Evolutionary conservation across 2,113 vertebrate species (phyloP).

Genomic region (Macaca nemestrina): DNA sequence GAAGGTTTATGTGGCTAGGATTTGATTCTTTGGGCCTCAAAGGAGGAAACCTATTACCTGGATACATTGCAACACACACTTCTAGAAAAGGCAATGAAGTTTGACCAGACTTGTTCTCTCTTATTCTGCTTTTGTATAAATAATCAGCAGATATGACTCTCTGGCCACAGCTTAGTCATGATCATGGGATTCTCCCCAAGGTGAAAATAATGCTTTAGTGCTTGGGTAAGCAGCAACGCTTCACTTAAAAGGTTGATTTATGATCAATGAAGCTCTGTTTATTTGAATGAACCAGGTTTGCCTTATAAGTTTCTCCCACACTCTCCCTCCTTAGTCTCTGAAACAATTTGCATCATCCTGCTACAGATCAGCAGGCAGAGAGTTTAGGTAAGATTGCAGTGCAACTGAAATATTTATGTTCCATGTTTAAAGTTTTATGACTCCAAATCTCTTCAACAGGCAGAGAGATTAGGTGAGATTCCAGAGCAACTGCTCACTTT

Average conservation of each 20-base stretch:
- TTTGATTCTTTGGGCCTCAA: not conserved
- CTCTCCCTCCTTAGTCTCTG: fast-evolving
- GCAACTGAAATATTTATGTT: too few species aligned
- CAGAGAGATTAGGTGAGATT: too few species aligned
- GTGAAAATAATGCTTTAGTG: not conserved
- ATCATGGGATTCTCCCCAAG: not conserved
- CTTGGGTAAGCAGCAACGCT: fast-evolving
- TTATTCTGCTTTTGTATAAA: not conserved
- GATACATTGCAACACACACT: not conserved
- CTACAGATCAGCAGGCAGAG: fast-evolving
- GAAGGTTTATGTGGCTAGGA: fast-evolving
- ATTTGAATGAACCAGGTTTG: not conserved
- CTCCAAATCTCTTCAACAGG: not conserved
- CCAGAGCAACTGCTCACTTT: too few species aligned
- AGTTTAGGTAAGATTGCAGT: fast-evolving
- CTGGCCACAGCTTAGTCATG: fast-evolving
- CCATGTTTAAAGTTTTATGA: not conserved
- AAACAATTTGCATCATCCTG: fast-evolving
- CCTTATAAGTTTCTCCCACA: fast-evolving
- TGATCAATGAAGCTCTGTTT: not conserved
- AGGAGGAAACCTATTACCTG: fast-evolving
- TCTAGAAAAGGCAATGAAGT: not conserved
- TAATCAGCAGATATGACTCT: not conserved
- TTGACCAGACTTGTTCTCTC: not conserved
- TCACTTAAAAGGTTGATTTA: not conserved